Evolutionary conservation across 2,113 vertebrate species (phyloP).

Genomic region (Gobio gobio): DNA sequence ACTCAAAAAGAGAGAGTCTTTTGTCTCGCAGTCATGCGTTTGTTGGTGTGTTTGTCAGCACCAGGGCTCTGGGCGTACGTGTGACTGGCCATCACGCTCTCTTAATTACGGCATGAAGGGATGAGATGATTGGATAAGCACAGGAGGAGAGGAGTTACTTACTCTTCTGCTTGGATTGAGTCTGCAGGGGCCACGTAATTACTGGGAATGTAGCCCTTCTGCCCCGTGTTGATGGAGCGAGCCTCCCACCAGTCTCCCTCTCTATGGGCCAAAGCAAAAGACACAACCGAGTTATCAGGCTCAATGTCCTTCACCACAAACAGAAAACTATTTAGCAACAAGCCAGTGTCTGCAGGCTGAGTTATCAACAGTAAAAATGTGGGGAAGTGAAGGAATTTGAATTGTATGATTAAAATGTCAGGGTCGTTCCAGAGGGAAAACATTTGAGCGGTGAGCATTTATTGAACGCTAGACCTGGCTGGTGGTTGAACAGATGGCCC

Average conservation of each 20-base stretch:
- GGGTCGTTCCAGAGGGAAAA: not conserved
- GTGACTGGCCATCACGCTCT: conserved; percentile 49
- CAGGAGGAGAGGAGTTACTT: conserved; percentile 67
- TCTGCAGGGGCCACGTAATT: conserved; percentile 99
- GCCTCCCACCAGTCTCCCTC: conserved; percentile 99
- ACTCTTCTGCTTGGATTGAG: conserved; percentile 99
- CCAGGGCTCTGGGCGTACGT: not conserved
- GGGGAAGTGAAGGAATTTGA: not conserved
- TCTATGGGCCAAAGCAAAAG: conserved; percentile 69
- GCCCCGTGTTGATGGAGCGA: conserved; percentile 95
- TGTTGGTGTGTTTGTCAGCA: conserved; percentile 37
- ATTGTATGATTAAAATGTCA: conserved; percentile 21
- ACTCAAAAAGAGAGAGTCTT: conserved; percentile 25
- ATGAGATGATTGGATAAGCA: conserved; percentile 29
- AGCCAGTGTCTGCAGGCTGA: not conserved
- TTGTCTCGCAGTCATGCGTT: conserved; percentile 43
- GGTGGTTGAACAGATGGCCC: conserved; percentile 67
- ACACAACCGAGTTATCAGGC: not conserved
- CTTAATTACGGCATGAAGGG: conserved; percentile 45
- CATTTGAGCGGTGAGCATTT: conserved; percentile 55
- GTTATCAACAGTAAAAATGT: conserved; percentile 28
- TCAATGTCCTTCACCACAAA: conserved; percentile 26
- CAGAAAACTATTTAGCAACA: conserved; percentile 1
- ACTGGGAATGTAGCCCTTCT: conserved; percentile 98
- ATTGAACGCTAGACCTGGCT: conserved; percentile 29